Evolutionary conservation across 2,888 invertebrate species (phyloP).

Genomic region (Ochropacha duplaris): DNA sequence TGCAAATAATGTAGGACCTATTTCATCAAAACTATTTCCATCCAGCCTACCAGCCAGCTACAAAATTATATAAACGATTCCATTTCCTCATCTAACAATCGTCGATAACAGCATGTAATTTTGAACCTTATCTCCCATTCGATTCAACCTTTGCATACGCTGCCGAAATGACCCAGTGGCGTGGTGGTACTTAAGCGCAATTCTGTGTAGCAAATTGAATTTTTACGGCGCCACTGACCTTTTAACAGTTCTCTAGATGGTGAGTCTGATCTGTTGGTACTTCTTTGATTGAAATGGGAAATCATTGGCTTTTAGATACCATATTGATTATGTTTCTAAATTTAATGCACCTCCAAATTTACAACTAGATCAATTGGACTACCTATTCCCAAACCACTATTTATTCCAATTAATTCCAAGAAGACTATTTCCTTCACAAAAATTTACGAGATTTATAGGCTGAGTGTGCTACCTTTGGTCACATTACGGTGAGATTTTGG

Average conservation of each 20-base stretch:
- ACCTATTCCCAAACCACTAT: too few species aligned
- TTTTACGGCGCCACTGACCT: slow-evolving; percentile 5
- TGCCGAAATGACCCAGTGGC: slow-evolving; percentile 1
- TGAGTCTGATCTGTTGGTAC: background rate
- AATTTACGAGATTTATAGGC: too few species aligned
- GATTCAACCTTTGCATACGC: slow-evolving; percentile 1
- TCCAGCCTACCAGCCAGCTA: background rate
- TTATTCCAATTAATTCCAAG: too few species aligned
- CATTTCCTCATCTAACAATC: background rate
- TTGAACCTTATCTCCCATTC: background rate
- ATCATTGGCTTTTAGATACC: background rate
- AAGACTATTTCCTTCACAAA: too few species aligned
- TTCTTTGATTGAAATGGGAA: background rate
- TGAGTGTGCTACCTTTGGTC: too few species aligned
- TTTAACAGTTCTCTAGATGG: background rate
- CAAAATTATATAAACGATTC: background rate
- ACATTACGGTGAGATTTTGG: too few species aligned
- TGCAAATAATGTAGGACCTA: too few species aligned
- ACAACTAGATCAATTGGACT: too few species aligned
- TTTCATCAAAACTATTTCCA: too few species aligned
- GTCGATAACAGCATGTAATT: background rate
- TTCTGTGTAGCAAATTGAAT: slow-evolving; percentile 2
- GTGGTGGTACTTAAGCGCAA: background rate
- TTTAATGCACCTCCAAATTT: too few species aligned
- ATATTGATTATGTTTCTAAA: too few species aligned